Conservation (phyloP, 30 jellyfish, hydroid and myxozoan species). For the Hydractinia echinata region DNA sequence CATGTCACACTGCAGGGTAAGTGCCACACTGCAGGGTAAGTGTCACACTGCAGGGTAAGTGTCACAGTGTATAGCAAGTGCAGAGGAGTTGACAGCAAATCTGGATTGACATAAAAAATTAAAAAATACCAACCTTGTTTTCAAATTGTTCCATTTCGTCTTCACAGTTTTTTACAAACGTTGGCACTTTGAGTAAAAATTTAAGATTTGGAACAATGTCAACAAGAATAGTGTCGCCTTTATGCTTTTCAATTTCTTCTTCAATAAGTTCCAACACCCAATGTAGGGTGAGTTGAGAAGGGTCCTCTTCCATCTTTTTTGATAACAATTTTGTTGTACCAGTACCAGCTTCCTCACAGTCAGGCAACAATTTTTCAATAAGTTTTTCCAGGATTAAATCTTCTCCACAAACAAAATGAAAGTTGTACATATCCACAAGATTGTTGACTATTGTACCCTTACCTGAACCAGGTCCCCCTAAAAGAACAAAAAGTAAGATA, state of each 20-base stretch:
- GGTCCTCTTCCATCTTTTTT: conserved; percentile 45
- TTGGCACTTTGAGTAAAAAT: conserved; percentile 46
- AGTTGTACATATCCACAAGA: conserved; percentile 59
- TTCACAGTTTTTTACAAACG: conserved; percentile 60
- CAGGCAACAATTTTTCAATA: conserved; percentile 39
- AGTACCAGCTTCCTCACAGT: conserved; percentile 24
- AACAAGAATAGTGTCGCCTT: conserved; percentile 61
- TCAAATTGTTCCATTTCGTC: conserved; percentile 64
- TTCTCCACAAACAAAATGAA: conserved; percentile 78
- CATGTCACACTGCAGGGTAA: no score
- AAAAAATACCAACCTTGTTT: conserved; percentile 39
- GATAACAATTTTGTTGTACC: conserved; percentile 42
- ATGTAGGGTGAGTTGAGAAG: conserved; percentile 52
- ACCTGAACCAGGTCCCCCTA: conserved; percentile 99
- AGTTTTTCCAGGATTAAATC: conserved; percentile 52
- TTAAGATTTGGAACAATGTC: conserved; percentile 83
- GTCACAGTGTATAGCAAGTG: no score
- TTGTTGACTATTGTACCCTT: conserved; percentile 85
- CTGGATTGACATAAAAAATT: neutral
- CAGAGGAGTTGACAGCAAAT: no score
- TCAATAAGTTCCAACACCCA: conserved; percentile 74
- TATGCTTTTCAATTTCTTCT: conserved; percentile 42
- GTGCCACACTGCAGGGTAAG: no score
- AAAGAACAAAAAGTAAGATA: neutral
- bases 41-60: no score